Evolutionary conservation across 2,797 vertebrate species (phyloP), one percentile per base, ranked within the genome.

Genomic region (Karalla daura): DNA sequence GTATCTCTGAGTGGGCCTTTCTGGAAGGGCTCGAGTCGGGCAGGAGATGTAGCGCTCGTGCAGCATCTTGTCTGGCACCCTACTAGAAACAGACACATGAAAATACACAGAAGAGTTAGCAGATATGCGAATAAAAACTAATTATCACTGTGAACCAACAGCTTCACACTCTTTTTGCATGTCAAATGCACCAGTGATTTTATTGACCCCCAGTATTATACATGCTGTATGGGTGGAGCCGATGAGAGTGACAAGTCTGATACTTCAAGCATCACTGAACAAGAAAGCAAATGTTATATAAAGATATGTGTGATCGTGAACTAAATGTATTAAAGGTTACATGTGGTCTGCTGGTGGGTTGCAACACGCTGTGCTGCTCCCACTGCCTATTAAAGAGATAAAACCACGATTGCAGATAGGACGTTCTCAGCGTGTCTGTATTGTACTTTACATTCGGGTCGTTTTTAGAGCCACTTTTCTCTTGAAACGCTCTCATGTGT

Each of bases 1-100:
- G 6, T 66, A 35, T 65, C 87, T 86, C 15, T 71, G 61, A 2
- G 65, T 1, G 1, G 91, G 88, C 44, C 62, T 68, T 17, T 89
- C 87, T 63, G 87, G 88, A 67, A 81, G 64, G 1, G 80, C 75
- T 74, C 89, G 88, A 0, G 83, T 79, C 0, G 92, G 93, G 68
- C 54, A 87, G 37, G 89, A 77, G 40, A 91, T 79, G 75, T 95
- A 94, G 35, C 93, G 92, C 52, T 94, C 93, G 1, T 90, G 27
- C 17, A 46, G 24, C 49, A 50, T 43, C 17, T 65, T 82, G 20
- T 93, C 92, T 18, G 87, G 75, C 27, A 65, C 30, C 79, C 94
- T 95, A 43, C 1, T n/a, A 77, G 28, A 83, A 32, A 80, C 25
- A 78, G 2, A 39, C 1, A 49, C 15, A 10, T 2, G 10, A 13